A percentile compares a stretch with the other conserved stretches of the same genome.
Evolutionary conservation across 2,888 invertebrate genomes (phyloP).

Genomic region (Julus scandinavius): DNA sequence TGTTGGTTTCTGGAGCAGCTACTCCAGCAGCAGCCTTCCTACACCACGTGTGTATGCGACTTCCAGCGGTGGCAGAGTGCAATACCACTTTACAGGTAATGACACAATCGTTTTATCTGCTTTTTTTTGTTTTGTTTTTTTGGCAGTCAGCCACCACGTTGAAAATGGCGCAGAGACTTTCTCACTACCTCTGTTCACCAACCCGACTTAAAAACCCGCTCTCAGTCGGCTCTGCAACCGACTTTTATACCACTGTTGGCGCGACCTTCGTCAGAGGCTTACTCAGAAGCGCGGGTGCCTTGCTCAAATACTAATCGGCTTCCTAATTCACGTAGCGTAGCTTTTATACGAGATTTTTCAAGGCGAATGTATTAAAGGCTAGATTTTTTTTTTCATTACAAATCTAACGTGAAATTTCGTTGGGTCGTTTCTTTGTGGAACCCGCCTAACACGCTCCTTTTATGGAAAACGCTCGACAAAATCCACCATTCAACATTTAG

Average conservation of each 20-base stretch:
- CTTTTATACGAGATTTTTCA: neutral
- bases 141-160: conserved; percentile 11
- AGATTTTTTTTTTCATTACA: neutral
- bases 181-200: neutral
- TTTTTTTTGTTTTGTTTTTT: neutral
- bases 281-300: conserved; percentile 9
- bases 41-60: conserved; percentile 11
- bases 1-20: neutral
- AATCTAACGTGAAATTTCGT: neutral
- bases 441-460: conserved; percentile 24
- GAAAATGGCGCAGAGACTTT: neutral
- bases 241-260: neutral
- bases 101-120: neutral
- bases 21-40: neutral
- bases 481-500: conserved; percentile 22
- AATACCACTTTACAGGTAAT: neutral
- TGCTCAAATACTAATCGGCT: conserved; percentile 28
- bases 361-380: conserved; percentile 32
- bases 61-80: neutral
- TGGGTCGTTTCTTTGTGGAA: neutral
- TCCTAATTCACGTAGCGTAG: neutral
- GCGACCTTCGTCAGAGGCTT: conserved; percentile 38
- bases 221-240: neutral
- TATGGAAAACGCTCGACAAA: neutral
- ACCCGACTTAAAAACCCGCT: conserved; percentile 22